Evolutionary conservation across 1,140 invertebrate species (phyloP), one percentile per base, ranked within the genome.

Genomic region (Maconellicoccus hirsutus): DNA sequence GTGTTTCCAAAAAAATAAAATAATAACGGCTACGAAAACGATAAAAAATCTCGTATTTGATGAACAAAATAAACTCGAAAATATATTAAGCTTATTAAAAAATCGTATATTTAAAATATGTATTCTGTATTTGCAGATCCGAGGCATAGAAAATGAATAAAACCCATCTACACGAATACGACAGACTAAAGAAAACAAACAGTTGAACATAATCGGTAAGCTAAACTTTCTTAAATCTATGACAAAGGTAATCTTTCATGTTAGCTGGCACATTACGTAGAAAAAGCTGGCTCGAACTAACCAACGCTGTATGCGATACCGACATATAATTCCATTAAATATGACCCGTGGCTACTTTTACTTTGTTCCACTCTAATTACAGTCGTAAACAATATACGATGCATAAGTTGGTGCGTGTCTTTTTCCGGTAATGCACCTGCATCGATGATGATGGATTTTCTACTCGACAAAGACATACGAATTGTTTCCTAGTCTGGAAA

Each of bases 311-410:
- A 52, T 52, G n/a, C 42, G 42, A 52, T 52, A 16, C 42, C 42
- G 42, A 52, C 42, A 16, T 52, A 52, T 52, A 52, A 52, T 52
- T 52, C n/a, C 42, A 52, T 52, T 52, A 52, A 52, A 52, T 52
- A 52, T 52, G 42, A 52, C 42, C 42, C 42, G 42, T 52, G 42
- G 42, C 42, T 52, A 52, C 42, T 52, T 52, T 52, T 52, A 52
- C 42, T 52, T 52, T 52, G 42, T 52, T 52, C 42, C 42, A 52
- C 42, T 52, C 42, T 52, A 52, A 52, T 52, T 52, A 52, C 42
- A 52, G 42, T 52, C 42, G 42, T 52, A 52, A 52, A 52, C 42
- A 52, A 52, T 19, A 52, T 52, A 52, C 42, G 42, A 52, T 52
- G 42, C 42, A 52, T 52, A 52, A 52, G 12, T 52, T 19, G 42